Percentiles rank a stretch among this genome's conserved stretches.
These are phyloP conservation scores for Mongoloraphidia duomilia DNA, from an alignment of 2,888 invertebrate genomes.

Conservation along the genomic window DNA sequence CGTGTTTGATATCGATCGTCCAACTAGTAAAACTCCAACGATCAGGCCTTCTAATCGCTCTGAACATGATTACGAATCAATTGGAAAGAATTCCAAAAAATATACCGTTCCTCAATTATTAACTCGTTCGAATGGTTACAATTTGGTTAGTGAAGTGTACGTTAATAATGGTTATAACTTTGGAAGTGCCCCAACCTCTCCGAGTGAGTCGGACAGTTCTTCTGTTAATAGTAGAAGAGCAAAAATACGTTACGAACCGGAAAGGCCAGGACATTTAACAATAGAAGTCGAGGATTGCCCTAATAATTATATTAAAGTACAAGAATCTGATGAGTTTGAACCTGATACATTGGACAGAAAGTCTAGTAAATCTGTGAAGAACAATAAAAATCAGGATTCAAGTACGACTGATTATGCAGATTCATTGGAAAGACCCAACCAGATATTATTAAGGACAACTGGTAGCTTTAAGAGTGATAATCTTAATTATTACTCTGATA, in stretches of 20 bases:
- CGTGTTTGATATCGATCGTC: conserved; percentile 44
- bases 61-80: conserved; percentile 32
- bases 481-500: conserved; percentile 13
- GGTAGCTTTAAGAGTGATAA: conserved; percentile 52
- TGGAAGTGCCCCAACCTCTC: conserved; percentile 41
- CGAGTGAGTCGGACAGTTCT: conserved; percentile 39
- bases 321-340: conserved; percentile 72
- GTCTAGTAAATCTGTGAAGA: conserved; percentile 35
- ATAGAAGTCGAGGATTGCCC: conserved; percentile 74
- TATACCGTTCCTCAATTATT: conserved; percentile 38
- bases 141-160: conserved; percentile 63
- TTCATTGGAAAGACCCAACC: conserved; percentile 37
- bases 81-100: conserved; percentile 25
- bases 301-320: conserved; percentile 56
- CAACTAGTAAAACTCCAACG: conserved; percentile 38
- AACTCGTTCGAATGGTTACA: conserved; percentile 39
- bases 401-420: conserved; percentile 33
- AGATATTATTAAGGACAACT: conserved; percentile 50
- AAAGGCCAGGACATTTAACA: conserved; percentile 63
- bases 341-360: conserved; percentile 76
- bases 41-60: conserved; percentile 19
- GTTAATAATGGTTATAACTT: conserved; percentile 61
- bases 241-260: conserved; percentile 35
- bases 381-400: conserved; percentile 25
- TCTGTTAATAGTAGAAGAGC: conserved; percentile 39